Evolutionary conservation across 2,888 invertebrate species (phyloP), one percentile per base, ranked within the genome.

Genomic region (Osmoderma eremita): DNA sequence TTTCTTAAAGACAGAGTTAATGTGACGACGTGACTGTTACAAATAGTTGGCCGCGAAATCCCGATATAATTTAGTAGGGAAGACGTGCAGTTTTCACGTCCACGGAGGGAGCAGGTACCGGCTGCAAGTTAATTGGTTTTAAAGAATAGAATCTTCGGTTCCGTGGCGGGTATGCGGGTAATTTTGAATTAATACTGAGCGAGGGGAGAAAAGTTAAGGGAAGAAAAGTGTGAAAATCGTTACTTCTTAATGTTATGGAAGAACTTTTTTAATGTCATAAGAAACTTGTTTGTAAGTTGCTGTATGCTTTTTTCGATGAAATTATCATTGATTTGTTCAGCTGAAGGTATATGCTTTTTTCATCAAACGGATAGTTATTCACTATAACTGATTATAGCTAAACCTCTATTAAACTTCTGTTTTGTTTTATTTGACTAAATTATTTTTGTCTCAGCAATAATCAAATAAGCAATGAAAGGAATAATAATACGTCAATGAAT

Each of bases 101-200:
- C 0, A n/a, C n/a, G 18, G 48, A 10, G 18, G 18, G 17, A 48
- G 48, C 62, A 50, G 56, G 56, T 56, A 30, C 45, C 24, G 48
- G 58, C 66, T 68, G 67, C 68, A 70, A 65, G 68, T 64, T 70
- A 71, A 71, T 71, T 68, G 65, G 70, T 71, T 71, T 71, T 63
- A 62, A 63, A 49, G 67, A 68, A 48, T 48, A 48, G 30, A 30
- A 5, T 30, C 6, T 10, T 48, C 20, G 20, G 48, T 48, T 17
- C 48, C 5, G 6, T 6, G 30, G 30, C 17, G 66, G 66, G 61
- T 61, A 67, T n/a, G 56, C 51, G 65, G 67, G 64, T 68, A 68
- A 70, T 69, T 71, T 71, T 48, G 63, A 66, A 68, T 71, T 70
- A 70, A 71, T 71, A 68, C 70, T 70, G 30, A 30, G 3, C 10